Conservation (phyloP, 2,888 invertebrate genomes). For the Sarcophaga subvicina region DNA sequence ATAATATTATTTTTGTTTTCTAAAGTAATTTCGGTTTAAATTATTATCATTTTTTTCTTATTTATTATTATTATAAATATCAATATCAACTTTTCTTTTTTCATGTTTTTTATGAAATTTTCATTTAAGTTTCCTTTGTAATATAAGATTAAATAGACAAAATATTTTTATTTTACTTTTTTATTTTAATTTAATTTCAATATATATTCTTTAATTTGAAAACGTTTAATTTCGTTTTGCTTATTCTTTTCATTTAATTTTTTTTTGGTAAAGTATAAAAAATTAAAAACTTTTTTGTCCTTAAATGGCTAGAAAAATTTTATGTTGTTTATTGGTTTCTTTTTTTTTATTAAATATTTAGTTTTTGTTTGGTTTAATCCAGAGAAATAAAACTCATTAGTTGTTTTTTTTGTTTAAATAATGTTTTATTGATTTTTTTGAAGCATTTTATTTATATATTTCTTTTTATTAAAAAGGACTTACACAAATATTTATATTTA, state of each 20-base stretch:
- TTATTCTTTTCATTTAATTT: constrained; percentile 24
- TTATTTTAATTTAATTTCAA: constrained; percentile 30
- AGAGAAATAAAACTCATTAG: constrained; percentile 65
- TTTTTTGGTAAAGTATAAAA: constrained; percentile 56
- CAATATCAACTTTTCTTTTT: constrained; percentile 48
- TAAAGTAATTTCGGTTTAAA: constrained; percentile 61
- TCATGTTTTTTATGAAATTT: neutral
- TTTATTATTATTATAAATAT: constrained; percentile 49
- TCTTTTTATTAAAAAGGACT: constrained; percentile 57
- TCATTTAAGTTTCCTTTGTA: constrained; percentile 23
- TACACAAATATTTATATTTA: constrained; percentile 58
- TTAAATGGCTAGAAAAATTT: constrained; percentile 49
- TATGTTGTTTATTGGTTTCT: constrained; percentile 16
- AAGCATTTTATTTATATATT: constrained; percentile 60
- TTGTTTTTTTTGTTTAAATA: constrained; percentile 61
- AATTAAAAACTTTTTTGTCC: constrained; percentile 45
- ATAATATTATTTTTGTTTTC: constrained; percentile 26
- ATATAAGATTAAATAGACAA: constrained; percentile 66
- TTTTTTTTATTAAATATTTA: constrained; percentile 21
- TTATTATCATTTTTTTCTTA: constrained; percentile 63
- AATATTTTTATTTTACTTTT: constrained; percentile 50
- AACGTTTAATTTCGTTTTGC: constrained; percentile 17
- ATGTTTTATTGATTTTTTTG: constrained; percentile 67
- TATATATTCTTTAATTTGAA: constrained; percentile 24
- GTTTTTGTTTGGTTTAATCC: too few relatives aligned